Evolutionary conservation across 2,888 invertebrate species (phyloP), one percentile per base, ranked within the genome.

Genomic region (Agrypnus murinus): DNA sequence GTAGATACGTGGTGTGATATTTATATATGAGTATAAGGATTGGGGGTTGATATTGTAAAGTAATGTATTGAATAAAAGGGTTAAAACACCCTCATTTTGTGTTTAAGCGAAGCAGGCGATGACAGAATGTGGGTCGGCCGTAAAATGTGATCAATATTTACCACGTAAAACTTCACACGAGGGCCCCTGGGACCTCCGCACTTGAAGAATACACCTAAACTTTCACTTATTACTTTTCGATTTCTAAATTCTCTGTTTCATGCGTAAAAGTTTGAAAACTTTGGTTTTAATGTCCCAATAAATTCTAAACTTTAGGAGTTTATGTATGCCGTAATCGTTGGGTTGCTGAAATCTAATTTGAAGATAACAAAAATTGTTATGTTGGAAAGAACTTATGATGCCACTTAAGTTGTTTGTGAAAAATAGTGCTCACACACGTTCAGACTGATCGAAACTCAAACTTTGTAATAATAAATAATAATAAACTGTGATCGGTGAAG

Each of bases 131-230:
- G 79, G 80, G 81, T 79, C 80, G 80, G 72, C 62, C 69, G 66
- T 71, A 74, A 71, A 74, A 73, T 68, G 78, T 77, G 78, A 80
- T 80, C 80, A 78, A 80, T 80, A 79, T 80, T 80, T 78, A 78
- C 74, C 77, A 71, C 96, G 97, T 85, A 94, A 96, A 84, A 66
- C 71, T 71, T 65, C 70, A 70, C 65, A 66, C 63, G 55, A 65
- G 65, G 53, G 25, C 71, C 57, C 67, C 59, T 36, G 71, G 59
- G 71, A 67, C 53, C 53, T 63, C 62, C 60, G 58, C 66, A 67
- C 66, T 64, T 67, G 66, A 71, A 71, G 67, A 67, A 71, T 71
- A 66, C 65, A 62, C 65, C 62, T 65, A 55, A 66, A 66, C 57
- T 67, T 71, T 71, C 67, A 64, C 70, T 66, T 70, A 70, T 65